phyloP scores from a whole-genome alignment of 2,113 vertebrate genomes.

The Archocentrus centrarchus region DNA sequence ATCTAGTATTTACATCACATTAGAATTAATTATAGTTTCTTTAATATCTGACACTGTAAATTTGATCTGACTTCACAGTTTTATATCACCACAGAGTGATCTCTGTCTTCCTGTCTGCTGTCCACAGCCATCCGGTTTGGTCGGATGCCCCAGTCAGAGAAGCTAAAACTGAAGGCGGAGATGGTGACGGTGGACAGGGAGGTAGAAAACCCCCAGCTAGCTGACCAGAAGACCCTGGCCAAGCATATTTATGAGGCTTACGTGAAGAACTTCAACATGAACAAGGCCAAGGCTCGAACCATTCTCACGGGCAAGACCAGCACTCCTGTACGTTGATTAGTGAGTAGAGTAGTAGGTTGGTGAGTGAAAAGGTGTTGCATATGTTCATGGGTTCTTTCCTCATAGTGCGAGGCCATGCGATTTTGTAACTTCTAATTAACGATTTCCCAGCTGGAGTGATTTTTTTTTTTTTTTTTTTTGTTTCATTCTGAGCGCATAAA shows the following conservation, averaged over 20 bases:
- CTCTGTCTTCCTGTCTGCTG: constrained; percentile 11
- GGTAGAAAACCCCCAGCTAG: constrained; percentile 84
- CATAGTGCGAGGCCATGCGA: constrained; percentile 10
- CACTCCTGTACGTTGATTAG: constrained; percentile 87
- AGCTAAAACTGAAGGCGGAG: constrained; percentile 96
- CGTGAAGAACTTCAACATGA: constrained; percentile 99
- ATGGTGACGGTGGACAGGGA: constrained; percentile 89
- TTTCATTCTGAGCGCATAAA: constrained; percentile 6
- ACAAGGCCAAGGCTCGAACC: constrained; percentile 95
- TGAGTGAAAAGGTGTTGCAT: constrained; percentile 41
- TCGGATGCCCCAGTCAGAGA: constrained; percentile 97
- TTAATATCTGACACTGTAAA: background rate
- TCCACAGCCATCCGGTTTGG: constrained; percentile 94
- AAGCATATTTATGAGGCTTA: constrained; percentile 95
- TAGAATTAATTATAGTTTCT: no score
- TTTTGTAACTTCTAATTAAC: constrained; percentile 36
- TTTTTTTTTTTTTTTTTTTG: background rate
- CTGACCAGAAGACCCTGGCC: constrained; percentile 93
- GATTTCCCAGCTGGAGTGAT: constrained; percentile 17
- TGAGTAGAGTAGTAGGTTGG: constrained; percentile 37
- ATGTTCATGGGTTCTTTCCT: constrained; percentile 20
- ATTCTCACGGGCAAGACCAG: constrained; percentile 94
- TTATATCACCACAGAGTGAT: background rate
- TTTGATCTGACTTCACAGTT: background rate
- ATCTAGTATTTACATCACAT: no score